Conservation (phyloP, 64 coral and sea anemone genomes). For the Actinia equina region DNA sequence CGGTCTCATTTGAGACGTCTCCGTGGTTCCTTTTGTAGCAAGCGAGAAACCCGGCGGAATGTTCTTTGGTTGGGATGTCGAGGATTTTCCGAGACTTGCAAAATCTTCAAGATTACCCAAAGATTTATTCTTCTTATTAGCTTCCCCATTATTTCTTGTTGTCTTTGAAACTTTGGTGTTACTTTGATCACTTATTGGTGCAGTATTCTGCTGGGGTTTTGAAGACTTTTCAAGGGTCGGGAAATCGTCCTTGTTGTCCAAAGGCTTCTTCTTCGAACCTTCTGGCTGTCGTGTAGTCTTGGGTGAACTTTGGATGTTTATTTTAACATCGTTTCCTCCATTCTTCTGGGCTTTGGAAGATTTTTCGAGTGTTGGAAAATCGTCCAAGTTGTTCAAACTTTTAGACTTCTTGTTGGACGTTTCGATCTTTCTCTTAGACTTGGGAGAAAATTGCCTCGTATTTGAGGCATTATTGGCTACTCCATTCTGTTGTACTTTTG, state of each 20-base stretch:
- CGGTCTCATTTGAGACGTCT: neutral
- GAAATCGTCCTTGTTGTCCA: neutral
- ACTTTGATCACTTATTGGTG: too few relatives aligned
- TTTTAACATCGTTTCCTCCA: neutral
- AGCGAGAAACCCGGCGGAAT: conserved; percentile 3
- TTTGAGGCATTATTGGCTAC: neutral
- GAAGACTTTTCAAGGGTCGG: too few relatives aligned
- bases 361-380: neutral
- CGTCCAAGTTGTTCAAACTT: neutral
- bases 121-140: neutral
- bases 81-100: neutral
- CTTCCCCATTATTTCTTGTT: neutral
- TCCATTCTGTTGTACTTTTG: neutral
- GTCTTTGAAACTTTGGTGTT: neutral
- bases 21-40: neutral
- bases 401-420: neutral
- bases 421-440: neutral
- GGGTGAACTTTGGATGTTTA: neutral
- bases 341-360: neutral
- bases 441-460: neutral
- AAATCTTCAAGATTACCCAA: neutral
- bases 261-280: neutral
- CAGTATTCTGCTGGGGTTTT: too few relatives aligned
- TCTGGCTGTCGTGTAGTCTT: neutral
- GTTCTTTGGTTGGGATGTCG: neutral